A percentile compares a stretch with the other conserved stretches of the same genome.
Evolutionary conservation across 2,113 vertebrate species (phyloP).

Genomic region (Psilopsiagon aurifrons): DNA sequence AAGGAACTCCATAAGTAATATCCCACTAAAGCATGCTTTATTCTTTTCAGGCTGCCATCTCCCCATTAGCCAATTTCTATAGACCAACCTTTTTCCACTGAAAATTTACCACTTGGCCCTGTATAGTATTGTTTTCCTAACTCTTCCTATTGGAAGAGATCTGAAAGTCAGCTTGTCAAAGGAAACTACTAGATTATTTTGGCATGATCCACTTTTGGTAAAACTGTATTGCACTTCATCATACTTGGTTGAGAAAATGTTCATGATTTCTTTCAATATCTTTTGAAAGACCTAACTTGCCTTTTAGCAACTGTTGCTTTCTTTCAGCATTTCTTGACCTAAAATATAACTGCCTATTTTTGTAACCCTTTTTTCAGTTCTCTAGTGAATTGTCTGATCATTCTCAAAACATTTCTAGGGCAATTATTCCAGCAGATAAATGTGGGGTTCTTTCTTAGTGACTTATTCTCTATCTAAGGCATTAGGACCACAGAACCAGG

Average conservation of each 20-base stretch:
- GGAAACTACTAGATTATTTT: not conserved
- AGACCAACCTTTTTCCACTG: not conserved
- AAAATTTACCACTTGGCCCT: not conserved
- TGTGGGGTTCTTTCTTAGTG: not conserved
- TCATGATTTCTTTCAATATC: not conserved
- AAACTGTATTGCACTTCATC: not conserved
- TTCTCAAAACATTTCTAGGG: not conserved
- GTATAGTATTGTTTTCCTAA: not conserved
- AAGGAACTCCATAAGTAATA: not conserved
- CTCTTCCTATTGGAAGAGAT: not conserved
- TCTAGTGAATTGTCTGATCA: not conserved
- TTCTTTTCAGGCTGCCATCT: not conserved
- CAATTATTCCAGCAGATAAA: not conserved
- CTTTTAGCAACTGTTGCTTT: not conserved
- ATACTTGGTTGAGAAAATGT: not conserved
- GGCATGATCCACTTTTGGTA: not conserved
- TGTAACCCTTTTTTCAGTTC: not conserved
- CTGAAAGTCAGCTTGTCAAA: not conserved
- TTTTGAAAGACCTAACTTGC: not conserved
- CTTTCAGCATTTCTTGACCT: not conserved
- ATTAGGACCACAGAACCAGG: not conserved
- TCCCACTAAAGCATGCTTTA: not conserved
- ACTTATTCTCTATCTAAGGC: not conserved
- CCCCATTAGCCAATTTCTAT: not conserved
- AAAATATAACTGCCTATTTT: not conserved